Evolutionary conservation across 2,888 invertebrate genomes (phyloP), one percentile per base, ranked within the genome.

Genomic region (Hydroisotoma schaefferi): DNA sequence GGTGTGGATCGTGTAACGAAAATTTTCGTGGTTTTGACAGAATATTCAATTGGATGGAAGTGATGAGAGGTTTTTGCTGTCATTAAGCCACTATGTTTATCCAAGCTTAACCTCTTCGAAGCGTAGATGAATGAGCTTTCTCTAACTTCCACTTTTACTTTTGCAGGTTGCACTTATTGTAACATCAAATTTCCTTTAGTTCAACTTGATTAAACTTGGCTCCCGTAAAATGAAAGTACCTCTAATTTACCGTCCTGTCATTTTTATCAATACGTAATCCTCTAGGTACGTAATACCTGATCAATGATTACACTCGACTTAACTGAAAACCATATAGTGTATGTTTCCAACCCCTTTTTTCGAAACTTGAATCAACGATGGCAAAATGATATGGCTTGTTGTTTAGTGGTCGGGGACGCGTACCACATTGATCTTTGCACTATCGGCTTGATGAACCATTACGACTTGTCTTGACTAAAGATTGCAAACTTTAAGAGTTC

Each of bases 351-450:
- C 46, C 46, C 46, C 46, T 46, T 46, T 46, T 43, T 46, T 46
- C 20, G 12, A 46, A 46, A 20, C 46, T 46, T 46, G 20, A 53
- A 6, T 53, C 53, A 40, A 22, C 53, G 40, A 53, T 38, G 40
- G 38, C 53, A 40, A 53, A 38, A 38, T 53, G 43, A 46, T 23
- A 15, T 40, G 15, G 23, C 15, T 53, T 40, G 37, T 53, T 40
- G 53, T 40, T 53, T 27, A 43, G 20, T 26, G 46, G 25, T 46
- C 22, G 40, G 15, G 40, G 12, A 18, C 46, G 22, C 59, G 67
- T 62, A 67, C 65, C 65, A 65, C 57, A 59, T 55, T 67, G 67
- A 67, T 67, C 67, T 67, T 67, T 67, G 67, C 67, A 58, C 67
- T 67, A 49, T 49, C 57, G 53, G 43, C 48, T 59, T 56, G 56